Percentiles rank a stretch among this genome's conserved stretches.
phyloP scores from a whole-genome alignment of 2,888 invertebrate species.

The Bombyx huttoni region DNA sequence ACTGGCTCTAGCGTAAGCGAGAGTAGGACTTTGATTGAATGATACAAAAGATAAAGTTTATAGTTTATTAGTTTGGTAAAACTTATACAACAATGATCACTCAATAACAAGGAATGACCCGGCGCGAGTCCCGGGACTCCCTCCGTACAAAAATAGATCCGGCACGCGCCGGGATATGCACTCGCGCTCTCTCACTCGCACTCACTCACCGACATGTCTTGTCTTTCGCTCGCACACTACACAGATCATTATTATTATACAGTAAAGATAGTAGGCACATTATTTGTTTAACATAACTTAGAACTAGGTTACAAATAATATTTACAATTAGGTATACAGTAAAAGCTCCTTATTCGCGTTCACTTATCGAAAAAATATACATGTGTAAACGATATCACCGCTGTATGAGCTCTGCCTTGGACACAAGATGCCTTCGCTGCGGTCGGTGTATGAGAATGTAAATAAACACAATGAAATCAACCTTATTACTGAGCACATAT shows the following conservation, averaged over 20 bases:
- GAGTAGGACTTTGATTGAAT: background rate
- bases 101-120: constrained; percentile 36
- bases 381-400: background rate
- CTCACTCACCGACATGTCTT: background rate
- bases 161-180: constrained; percentile 18
- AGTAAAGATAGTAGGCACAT: constrained; percentile 3
- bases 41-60: constrained; percentile 10
- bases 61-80: constrained; percentile 48
- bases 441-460: background rate
- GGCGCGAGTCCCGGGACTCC: constrained; percentile 10
- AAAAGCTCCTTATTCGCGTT: background rate
- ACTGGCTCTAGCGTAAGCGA: too few species aligned
- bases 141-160: constrained; percentile 63
- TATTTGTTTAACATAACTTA: constrained; percentile 2
- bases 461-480: background rate
- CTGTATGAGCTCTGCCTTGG: background rate
- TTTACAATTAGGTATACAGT: background rate
- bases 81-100: constrained; percentile 32
- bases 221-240: background rate
- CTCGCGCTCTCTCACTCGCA: background rate
- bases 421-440: background rate
- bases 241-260: background rate
- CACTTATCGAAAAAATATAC: background rate
- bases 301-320: background rate
- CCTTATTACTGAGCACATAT: background rate